Conservation (phyloP, 2,797 vertebrate species). For the Momotus momota region DNA sequence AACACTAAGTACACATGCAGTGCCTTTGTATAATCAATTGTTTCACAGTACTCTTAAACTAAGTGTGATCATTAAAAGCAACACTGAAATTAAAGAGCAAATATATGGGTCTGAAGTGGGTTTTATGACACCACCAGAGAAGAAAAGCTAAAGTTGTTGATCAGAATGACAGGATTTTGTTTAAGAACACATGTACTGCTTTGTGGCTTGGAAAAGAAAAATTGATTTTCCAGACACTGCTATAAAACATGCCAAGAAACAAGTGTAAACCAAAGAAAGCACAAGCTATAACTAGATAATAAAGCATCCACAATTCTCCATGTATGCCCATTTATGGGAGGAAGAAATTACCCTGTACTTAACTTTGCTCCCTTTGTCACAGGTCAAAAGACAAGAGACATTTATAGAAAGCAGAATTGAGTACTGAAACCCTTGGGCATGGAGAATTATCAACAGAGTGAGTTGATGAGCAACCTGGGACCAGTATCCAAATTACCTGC, state of each 20-base stretch:
- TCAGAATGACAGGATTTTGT: constrained; percentile 57
- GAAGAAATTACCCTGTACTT: not conserved
- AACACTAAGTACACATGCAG: not conserved
- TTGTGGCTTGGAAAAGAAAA: constrained; percentile 54
- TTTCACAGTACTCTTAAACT: constrained; percentile 59
- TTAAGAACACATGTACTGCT: constrained; percentile 60
- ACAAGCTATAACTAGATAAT: not conserved
- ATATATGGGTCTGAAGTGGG: not conserved
- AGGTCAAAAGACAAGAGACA: constrained; percentile 15
- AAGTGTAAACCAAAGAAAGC: constrained; percentile 8
- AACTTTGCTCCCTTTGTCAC: not conserved
- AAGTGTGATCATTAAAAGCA: constrained; percentile 57
- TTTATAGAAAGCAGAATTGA: not conserved
- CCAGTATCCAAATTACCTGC: not conserved
- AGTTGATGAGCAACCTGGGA: not conserved
- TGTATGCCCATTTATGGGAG: not conserved
- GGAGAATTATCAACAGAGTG: not conserved
- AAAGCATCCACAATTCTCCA: not conserved
- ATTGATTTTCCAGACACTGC: constrained; percentile 64
- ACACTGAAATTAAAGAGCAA: constrained; percentile 64
- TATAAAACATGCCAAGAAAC: constrained; percentile 54
- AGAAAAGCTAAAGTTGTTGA: constrained; percentile 26
- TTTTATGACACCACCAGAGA: constrained; percentile 28
- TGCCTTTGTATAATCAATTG: not conserved
- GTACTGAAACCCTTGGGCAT: not conserved